These are phyloP conservation scores for Hyperopisus bebe DNA, from an alignment of 2,113 vertebrate species.

Conservation along the genomic window DNA sequence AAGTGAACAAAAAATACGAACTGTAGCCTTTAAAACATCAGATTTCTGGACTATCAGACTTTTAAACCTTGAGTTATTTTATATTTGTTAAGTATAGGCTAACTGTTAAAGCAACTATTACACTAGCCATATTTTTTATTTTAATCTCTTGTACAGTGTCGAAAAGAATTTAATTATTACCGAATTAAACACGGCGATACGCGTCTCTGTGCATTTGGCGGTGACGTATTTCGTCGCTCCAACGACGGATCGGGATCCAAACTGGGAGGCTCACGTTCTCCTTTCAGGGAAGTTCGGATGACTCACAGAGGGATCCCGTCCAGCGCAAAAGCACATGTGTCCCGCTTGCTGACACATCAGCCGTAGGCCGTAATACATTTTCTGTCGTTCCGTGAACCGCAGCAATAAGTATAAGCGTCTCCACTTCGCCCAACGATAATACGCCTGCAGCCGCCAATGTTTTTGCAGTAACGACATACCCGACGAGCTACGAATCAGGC, in stretches of 20 bases:
- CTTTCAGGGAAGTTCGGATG: neutral
- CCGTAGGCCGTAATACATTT: constrained; percentile 28
- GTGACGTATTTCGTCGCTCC: neutral
- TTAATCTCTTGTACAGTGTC: neutral
- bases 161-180: neutral
- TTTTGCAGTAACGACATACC: neutral
- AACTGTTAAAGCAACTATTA: neutral
- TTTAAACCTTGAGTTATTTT: neutral
- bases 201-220: neutral
- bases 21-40: neutral
- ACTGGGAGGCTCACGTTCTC: neutral
- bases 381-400: constrained; percentile 51
- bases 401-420: constrained; percentile 44
- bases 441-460: constrained; percentile 41
- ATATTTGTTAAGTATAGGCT: neutral
- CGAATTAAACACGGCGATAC: neutral
- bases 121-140: neutral
- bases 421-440: constrained; percentile 45
- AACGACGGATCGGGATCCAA: neutral
- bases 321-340: constrained; percentile 22
- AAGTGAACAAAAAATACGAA: neutral
- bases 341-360: constrained; percentile 24
- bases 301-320: neutral
- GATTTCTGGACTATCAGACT: neutral
- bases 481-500: constrained; percentile 22